Base-by-base conservation (phyloP, 53 echinoderm and acorn worm genomes). In the Stichopus horrens region DNA sequence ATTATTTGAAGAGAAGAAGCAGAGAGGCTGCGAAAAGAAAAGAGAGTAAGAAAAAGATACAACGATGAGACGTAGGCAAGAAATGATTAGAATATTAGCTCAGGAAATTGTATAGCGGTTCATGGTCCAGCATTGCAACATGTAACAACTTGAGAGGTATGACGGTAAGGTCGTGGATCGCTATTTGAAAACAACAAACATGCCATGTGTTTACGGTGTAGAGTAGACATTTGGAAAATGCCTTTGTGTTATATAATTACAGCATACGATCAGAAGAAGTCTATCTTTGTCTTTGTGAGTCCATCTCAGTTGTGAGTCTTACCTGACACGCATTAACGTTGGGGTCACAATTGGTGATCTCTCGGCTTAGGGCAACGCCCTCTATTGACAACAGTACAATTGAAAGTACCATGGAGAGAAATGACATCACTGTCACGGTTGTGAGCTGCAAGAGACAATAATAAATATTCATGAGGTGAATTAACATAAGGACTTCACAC, bases 1-100 rank as follows among this genome's bases (percentile, higher is more conserved):
- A 59, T 57, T 85, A 52, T 65, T 85, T 7, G 85, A 85, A 18
- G 52, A 65, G 18, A 85, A 85, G 68, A 85, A 85, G 52, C 66
- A 85, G 5, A 85, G 22, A 13, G 66, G 85, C 66, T 85, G 85
- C 16, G 37, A 37, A 18, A 21, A 8, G 16, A 21, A 9, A 74
- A 74, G 21, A 74, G 23, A 21, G 23, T 4, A 18, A 6, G 23
- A 74, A 74, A 20, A 8, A 16, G 16, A 20, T n/a, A n/a, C 71
- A 16, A 71, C 6, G 71, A 71, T 71, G 37, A 37, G 8, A 21
- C n/a, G n/a, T 20, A 21, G 7, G 74, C 23, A 23, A 74, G 21
- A 6, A 74, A 7, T 8, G 20, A 7, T 9, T 8, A 16, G 2
- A 21, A 20, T 7, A 10, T 14, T 21, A 23, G 11, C 18, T 9